Evolutionary conservation across 2,113 vertebrate genomes (phyloP), one percentile per base, ranked within the genome.

Genomic region (Hypocryptadius cinnamomeus): DNA sequence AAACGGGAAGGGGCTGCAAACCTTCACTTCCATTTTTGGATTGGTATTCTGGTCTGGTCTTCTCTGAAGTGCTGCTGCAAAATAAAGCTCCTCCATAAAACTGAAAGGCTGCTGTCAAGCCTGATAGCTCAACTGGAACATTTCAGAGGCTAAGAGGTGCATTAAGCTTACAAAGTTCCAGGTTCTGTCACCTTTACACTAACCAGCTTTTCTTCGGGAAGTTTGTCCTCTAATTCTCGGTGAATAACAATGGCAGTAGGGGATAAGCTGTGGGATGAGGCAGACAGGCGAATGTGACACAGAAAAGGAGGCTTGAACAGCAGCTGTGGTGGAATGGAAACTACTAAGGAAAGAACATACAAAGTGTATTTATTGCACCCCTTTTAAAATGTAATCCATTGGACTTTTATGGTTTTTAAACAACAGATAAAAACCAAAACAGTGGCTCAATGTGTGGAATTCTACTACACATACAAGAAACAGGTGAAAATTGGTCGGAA

Each of bases 381-480:
- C 51, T 70, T 53, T 83, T 59, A 44, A 89, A 79, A 47, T 35
- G 10, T 63, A 72, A 79, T 82, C 14, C 23, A 35, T 35, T 77
- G 68, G n/a, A 79, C 27, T 59, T 63, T 3, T 20, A 9, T 90
- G n/a, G 40, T 74, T 86, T 87, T 86, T 87, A 22, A 94, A 94
- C 27, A 59, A 33, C 94, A 99, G 99, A 99, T 99, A 95, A 98
- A 98, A 97, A 99, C 99, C 45, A 99, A 99, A 98, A 98, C 98
- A 0, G 99, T 99, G 97, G 98, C 98, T 28, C 99, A 99, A 95
- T 99, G 99, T 45, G 99, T 99, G 87, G 99, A 99, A 96, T 99
- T 99, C 95, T 99, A 99, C 96, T 99, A 99, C 95, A 99, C 99
- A 2, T 99, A 99, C 89, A 99, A 99, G 97, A 99, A 99, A 84